Evolutionary conservation across 2,797 vertebrate species (phyloP), one percentile per base, ranked within the genome.

Genomic region (Acanthis flammea): DNA sequence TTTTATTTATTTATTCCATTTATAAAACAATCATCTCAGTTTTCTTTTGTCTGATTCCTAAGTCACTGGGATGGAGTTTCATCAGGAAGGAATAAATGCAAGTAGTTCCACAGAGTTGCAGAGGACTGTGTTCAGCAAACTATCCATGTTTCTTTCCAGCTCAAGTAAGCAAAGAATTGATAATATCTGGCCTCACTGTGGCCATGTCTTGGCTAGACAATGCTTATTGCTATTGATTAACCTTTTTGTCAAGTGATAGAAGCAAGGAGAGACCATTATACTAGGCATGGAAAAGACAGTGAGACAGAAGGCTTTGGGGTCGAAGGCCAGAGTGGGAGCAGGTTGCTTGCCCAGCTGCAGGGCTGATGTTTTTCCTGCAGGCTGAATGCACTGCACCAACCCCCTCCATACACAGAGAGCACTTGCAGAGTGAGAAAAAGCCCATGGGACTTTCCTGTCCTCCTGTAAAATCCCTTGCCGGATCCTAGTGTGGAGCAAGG

Each of bases 381-480:
- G 6, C 16, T 8, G 35, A 21, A 51, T 11, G 44, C 39, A 4
- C 24, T 18, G 28, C 18, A n/a, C 24, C 3, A 0, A 14, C 18
- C 23, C 27, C 8, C 10, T 62, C 44, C 10, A 2, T 3, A 7
- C 8, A 37, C 35, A 63, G 41, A 61, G 25, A 51, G 31, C 12
- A 25, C 41, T 6, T 55, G 39, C n/a, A 13, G 37, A 19, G 21
- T 1, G 3, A 80, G 45, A 61, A 35, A 35, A 45, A 77, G 9
- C 1, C 3, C 10, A 1, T 58, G 24, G 2, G 7, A 1, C 13
- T 28, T 75, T 47, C 24, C 2, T 0, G 1, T 9, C 45, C n/a
- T 42, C 47, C 53, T 87, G 17, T 13, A 24, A 30, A 42, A 39
- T 39, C 13, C 39, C 42, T 57, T 23, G 13, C 55, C 51, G 30